Percentiles rank a stretch among this genome's conserved stretches.
These are phyloP conservation scores for Ditylenchus dipsaci DNA, from an alignment of 1,140 invertebrate species.

Conservation along the genomic window DNA sequence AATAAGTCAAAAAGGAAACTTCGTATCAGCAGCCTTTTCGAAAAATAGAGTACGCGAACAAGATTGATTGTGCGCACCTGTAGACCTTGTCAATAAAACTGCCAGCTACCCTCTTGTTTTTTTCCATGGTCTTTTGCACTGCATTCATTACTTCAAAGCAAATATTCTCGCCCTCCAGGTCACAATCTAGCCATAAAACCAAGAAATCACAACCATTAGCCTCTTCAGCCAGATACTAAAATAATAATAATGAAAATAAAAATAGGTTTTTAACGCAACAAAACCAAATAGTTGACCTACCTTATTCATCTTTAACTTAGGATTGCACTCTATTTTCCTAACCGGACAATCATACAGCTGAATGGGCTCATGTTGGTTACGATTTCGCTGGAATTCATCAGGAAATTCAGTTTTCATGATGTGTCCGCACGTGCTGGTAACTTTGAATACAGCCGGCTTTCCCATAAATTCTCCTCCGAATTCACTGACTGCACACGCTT, in stretches of 20 bases:
- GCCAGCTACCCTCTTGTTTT: constrained; percentile 43
- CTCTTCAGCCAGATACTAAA: constrained; percentile 55
- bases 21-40: no score
- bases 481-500: constrained; percentile 87
- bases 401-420: not conserved
- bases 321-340: constrained; percentile 90
- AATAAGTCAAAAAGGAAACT: no score
- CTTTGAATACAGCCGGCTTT: constrained; percentile 60
- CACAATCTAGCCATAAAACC: constrained; percentile 97
- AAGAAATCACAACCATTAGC: constrained; percentile 78
- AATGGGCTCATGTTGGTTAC: constrained; percentile 86
- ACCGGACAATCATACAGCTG: constrained; percentile 87
- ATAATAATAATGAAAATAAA: not conserved
- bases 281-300: constrained; percentile 20
- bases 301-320: constrained; percentile 77
- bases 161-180: constrained; percentile 99
- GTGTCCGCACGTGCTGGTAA: not conserved
- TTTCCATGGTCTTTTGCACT: constrained; percentile 57
- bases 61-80: no score
- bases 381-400: constrained; percentile 90
- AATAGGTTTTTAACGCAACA: not conserved
- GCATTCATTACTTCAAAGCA: constrained; percentile 66
- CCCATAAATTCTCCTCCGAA: constrained; percentile 77
- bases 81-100: constrained; percentile 55
- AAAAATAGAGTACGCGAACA: no score